Evolutionary conservation across 2,888 invertebrate genomes (phyloP), one percentile per base, ranked within the genome.

Genomic region (Adineta ricciae): DNA sequence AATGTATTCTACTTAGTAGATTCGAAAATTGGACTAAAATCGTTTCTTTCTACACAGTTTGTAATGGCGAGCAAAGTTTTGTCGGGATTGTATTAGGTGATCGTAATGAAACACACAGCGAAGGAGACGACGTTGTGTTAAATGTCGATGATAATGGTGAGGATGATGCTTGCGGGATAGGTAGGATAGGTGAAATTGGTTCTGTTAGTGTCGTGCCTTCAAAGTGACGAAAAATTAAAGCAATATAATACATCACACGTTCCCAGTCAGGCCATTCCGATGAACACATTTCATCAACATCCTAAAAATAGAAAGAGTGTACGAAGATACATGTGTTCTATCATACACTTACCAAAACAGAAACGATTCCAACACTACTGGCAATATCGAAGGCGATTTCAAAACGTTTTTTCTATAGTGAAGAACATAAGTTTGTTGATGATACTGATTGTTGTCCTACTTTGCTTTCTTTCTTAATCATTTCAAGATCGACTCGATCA

Each of bases 211-310:
- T 3, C 32, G 32, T n/a, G n/a, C 78, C 41, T 78, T 78, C 78
- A 41, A 78, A 78, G 41, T 78, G 78, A 41, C 78, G 78, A 78
- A 78, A 78, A 24, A 78, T 78, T 41, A 78, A 78, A 41, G 78
- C 78, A 38, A 78, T 41, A 78, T 78, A 78, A 41, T 78, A 78
- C 78, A 78, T 78, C 0, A 78, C 78, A n/a, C 41, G 38, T 78
- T 78, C 78, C 78, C 78, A 78, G 41, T 78, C 78, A 24, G 78
- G 78, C 78, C 78, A 78, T 41, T 78, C 78, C 2, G 78, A 41
- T n/a, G 38, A 41, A 41, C 38, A 38, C 78, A 78, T 78, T 78
- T 78, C 78, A 14, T 78, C 78, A n/a, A 78, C n/a, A 78, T 78
- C 41, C 78, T 41, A 78, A 78, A 1, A 64, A 36, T 11, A 46